Base-by-base conservation (phyloP, 2,113 vertebrate genomes). In the Polyodon spathula region DNA sequence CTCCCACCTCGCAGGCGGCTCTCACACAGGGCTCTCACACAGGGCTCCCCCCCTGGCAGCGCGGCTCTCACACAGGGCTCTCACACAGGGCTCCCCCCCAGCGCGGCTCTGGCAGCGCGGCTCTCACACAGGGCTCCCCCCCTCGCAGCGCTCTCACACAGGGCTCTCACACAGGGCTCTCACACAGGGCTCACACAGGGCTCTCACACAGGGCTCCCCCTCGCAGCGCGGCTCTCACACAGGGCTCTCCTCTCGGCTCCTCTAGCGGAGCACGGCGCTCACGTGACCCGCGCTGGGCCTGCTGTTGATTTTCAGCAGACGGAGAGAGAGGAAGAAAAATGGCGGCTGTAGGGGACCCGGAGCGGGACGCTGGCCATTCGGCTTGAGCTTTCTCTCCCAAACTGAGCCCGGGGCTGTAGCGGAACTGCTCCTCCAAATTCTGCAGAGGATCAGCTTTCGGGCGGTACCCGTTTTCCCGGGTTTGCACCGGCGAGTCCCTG, bases 281-380 rank as follows among this genome's bases (percentile, higher is more conserved):
- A 95, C 90, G 93, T 96, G 93, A 91, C 71, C 69, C 70, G 76
- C 75, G 83, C 77, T 67, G 86, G 88, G 89, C 91, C 92, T 93
- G 87, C 87, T 86, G 84, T 86, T 84, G 89, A 88, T 86, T 88
- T 89, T 88, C 87, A 87, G 85, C 86, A 75, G 82, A 87, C 80
- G 74, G 85, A 92, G 86, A 92, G 81, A 86, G 88, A 83, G 86
- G 86, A 85, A 87, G 89, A 86, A 93, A 93, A 89, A 94, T 93
- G 92, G 92, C 92, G 91, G 89, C 88, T 83, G 76, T 75, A 76
- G 83, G 86, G 87, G 86, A 89, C 87, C 84, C 86, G 78, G 85
- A 93, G 88, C 82, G 91, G 89, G 91, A 88, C 84, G 83, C 90
- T 84, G 86, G 89, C 86, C 83, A 81, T 88, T 88, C 87, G 81